Base-by-base conservation (phyloP, 2,888 invertebrate species). In the Apomyelois bistriatella region DNA sequence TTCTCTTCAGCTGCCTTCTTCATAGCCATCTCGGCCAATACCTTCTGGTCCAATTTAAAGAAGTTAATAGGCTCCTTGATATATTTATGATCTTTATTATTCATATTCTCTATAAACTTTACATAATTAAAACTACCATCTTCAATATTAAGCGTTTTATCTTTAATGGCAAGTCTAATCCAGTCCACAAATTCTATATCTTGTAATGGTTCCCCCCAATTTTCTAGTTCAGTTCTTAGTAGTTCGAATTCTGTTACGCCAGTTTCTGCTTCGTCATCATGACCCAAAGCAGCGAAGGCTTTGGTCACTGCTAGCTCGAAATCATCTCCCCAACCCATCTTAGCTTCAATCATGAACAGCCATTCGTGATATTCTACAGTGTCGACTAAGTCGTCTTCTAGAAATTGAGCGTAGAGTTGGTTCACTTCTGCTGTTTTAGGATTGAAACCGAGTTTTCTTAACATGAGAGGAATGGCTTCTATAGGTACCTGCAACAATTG, bases 21-120 rank as follows among this genome's bases (percentile, higher is more conserved):
- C 3, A 79, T 57, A 0, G 90, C 90, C 83, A 90, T 77, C 52
- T 64, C 86, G 50, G 86, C 85, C 53, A 89, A 66, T 8, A 85
- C 84, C 62, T 85, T 88, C 64, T 90, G 90, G 53, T 90, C 90
- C 15, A 90, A 59, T 60, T 89, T 90, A 53, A 83, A 90, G 75
- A 66, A 90, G 66, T 90, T 90, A 5, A 89, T 71, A 0, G 90
- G 90, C 57, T 90, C 90, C 41, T 76, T 72, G 9, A 78, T 64
- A 61, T 76, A 86, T 54, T 71, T 81, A 15, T 53, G 60, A 58
- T 90, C 90, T 48, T 79, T 87, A 10, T 60, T 66, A 51, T 89
- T 90, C 85, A 90, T 86, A 49, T 79, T 81, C 48, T 90, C 90
- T 12, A 90, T 73, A 64, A 89, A 90, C 62, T 84, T 86, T 0